phyloP scores from a whole-genome alignment of 2,113 vertebrate genomes.

The Neoarius graeffei region DNA sequence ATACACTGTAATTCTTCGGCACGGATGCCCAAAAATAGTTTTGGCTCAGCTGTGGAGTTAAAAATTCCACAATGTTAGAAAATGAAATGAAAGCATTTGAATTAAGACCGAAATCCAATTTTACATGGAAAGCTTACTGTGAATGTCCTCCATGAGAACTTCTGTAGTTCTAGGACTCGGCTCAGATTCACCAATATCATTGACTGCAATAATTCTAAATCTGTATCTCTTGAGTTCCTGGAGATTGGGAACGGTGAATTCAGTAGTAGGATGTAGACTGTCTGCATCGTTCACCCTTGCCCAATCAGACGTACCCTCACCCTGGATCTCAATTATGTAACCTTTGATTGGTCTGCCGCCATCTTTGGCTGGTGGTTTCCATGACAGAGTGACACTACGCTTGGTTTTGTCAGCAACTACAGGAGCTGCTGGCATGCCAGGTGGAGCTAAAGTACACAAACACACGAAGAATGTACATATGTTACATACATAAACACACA shows the following conservation, averaged over 20 bases:
- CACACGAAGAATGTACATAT: slow-evolving; percentile 3
- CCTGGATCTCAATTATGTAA: slow-evolving; percentile 95
- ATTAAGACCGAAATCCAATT: not conserved
- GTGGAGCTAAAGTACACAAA: slow-evolving; percentile 77
- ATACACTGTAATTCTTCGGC: slow-evolving; percentile 84
- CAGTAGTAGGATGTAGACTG: slow-evolving; percentile 82
- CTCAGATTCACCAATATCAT: slow-evolving; percentile 93
- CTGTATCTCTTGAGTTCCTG: slow-evolving; percentile 89
- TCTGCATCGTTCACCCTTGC: slow-evolving; percentile 86
- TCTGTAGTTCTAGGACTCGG: slow-evolving; percentile 89
- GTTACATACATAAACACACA: not conserved
- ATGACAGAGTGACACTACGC: slow-evolving; percentile 84
- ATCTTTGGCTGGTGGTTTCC: slow-evolving; percentile 90
- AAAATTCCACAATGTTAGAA: slow-evolving; percentile 31
- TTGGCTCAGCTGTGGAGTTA: slow-evolving; percentile 80
- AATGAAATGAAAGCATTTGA: not conserved
- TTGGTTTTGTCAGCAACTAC: slow-evolving; percentile 91
- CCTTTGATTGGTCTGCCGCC: slow-evolving; percentile 96
- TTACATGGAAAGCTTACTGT: slow-evolving; percentile 72
- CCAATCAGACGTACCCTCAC: slow-evolving; percentile 88
- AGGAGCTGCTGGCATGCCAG: slow-evolving; percentile 89
- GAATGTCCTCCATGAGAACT: slow-evolving; percentile 85
- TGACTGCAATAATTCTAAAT: slow-evolving; percentile 96
- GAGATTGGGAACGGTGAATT: slow-evolving; percentile 87
- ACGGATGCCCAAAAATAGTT: slow-evolving; percentile 82